phyloP scores from a whole-genome alignment of 2,113 vertebrate species.

The Sinosuthora webbiana region DNA sequence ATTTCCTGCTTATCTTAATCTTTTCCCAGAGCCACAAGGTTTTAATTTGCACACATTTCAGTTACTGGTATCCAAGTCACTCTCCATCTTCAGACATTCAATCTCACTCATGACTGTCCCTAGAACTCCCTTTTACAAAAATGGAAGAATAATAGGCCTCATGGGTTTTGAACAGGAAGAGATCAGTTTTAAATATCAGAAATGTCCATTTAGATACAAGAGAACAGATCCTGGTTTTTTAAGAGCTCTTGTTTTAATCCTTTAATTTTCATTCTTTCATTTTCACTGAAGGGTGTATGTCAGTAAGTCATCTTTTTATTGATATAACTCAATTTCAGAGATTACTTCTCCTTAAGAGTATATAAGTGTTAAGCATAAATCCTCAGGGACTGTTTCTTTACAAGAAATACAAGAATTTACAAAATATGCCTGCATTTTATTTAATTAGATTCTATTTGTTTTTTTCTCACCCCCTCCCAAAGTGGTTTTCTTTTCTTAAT shows the following conservation, averaged over 20 bases:
- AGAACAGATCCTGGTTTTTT: neutral
- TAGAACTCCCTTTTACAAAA: neutral
- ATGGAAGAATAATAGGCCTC: neutral
- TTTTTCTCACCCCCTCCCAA: neutral
- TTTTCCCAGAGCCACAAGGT: neutral
- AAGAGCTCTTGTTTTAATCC: neutral
- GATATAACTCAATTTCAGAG: neutral
- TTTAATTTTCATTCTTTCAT: neutral
- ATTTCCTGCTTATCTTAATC: neutral
- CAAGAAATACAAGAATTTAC: neutral
- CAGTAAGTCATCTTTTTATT: neutral
- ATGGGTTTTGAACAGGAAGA: neutral
- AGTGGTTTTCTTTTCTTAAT: neutral
- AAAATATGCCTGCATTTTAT: neutral
- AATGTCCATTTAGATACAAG: neutral
- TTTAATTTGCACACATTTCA: neutral
- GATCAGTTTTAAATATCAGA: neutral
- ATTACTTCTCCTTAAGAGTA: neutral
- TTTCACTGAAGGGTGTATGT: neutral
- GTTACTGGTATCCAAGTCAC: neutral
- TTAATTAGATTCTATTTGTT: neutral
- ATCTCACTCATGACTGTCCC: neutral
- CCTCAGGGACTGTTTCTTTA: neutral
- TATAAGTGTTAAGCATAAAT: fast-evolving
- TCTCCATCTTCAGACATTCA: neutral